phyloP scores from a whole-genome alignment of 2,797 vertebrate genomes.

The Pseudomugil tenellus region DNA sequence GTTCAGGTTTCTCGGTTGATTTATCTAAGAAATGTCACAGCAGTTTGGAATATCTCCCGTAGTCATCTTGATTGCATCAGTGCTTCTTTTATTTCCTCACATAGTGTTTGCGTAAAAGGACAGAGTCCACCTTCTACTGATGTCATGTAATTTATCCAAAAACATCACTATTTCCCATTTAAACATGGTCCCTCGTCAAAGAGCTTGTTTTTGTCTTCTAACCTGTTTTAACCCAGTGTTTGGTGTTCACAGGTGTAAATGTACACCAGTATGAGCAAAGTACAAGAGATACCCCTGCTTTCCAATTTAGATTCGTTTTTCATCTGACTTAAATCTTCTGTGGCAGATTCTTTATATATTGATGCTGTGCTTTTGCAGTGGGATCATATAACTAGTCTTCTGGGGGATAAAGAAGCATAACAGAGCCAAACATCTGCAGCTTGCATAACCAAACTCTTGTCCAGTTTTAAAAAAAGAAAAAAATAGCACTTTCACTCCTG shows the following conservation, averaged over 20 bases:
- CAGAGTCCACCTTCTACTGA: conserved; percentile 32
- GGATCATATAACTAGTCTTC: conserved; percentile 46
- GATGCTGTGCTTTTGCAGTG: conserved; percentile 51
- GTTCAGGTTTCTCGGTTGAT: conserved; percentile 6
- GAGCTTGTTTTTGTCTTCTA: neutral
- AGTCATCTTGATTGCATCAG: conserved; percentile 41
- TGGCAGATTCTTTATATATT: conserved; percentile 15
- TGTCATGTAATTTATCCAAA: neutral
- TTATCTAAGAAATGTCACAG: neutral
- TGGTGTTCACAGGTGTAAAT: neutral
- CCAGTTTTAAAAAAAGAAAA: conserved; percentile 27
- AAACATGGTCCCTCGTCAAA: conserved; percentile 9
- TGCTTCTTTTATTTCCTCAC: conserved; percentile 15
- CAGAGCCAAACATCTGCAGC: conserved; percentile 72
- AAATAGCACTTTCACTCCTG: conserved; percentile 55
- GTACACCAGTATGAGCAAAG: neutral
- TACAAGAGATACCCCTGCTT: neutral
- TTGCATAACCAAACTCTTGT: conserved; percentile 65
- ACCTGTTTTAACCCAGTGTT: conserved; percentile 4
- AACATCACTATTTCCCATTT: neutral
- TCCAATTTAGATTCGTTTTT: conserved; percentile 21
- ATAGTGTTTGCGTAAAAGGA: conserved; percentile 39
- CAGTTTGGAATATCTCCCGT: neutral
- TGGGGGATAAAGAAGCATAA: conserved; percentile 39
- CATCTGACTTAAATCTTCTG: conserved; percentile 16